phyloP scores from a whole-genome alignment of 2,888 invertebrate species.

The Dryococelus australis region DNA sequence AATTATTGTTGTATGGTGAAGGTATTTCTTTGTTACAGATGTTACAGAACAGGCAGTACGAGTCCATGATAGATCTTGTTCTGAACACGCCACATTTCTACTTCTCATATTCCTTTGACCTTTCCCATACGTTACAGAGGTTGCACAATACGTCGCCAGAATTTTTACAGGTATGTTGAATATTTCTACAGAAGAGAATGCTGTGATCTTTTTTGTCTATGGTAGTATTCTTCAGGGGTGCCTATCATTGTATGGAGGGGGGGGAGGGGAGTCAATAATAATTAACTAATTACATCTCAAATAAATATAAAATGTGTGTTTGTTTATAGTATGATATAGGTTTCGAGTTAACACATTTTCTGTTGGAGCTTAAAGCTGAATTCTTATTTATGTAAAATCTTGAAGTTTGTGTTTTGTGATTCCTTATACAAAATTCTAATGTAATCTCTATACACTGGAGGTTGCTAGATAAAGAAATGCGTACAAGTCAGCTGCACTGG shows the following conservation, averaged over 20 bases:
- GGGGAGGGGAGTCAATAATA: too few relatives aligned
- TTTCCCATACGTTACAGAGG: slow-evolving; percentile 91
- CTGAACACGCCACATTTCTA: slow-evolving; percentile 88
- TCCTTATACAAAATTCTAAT: too few relatives aligned
- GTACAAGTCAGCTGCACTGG: too few relatives aligned
- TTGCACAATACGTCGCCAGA: slow-evolving; percentile 84
- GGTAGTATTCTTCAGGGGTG: background rate
- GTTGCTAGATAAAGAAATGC: too few relatives aligned
- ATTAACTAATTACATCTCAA: background rate
- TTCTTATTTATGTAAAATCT: too few relatives aligned
- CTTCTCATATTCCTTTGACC: slow-evolving; percentile 93
- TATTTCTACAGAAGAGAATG: background rate
- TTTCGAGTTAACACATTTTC: too few relatives aligned
- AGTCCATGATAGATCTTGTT: slow-evolving; percentile 83
- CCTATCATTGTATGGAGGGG: background rate
- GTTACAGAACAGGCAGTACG: slow-evolving; percentile 82
- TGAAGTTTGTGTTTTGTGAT: too few relatives aligned
- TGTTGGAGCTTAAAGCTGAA: too few relatives aligned
- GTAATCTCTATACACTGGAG: too few relatives aligned
- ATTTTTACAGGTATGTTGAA: slow-evolving; percentile 69
- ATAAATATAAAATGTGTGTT: too few relatives aligned
- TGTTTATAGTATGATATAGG: too few relatives aligned
- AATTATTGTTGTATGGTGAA: too few relatives aligned
- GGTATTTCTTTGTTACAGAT: slow-evolving; percentile 61
- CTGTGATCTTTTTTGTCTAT: background rate